Conservation (phyloP, 1,140 invertebrate genomes). For the Drosophila novamexicana region DNA sequence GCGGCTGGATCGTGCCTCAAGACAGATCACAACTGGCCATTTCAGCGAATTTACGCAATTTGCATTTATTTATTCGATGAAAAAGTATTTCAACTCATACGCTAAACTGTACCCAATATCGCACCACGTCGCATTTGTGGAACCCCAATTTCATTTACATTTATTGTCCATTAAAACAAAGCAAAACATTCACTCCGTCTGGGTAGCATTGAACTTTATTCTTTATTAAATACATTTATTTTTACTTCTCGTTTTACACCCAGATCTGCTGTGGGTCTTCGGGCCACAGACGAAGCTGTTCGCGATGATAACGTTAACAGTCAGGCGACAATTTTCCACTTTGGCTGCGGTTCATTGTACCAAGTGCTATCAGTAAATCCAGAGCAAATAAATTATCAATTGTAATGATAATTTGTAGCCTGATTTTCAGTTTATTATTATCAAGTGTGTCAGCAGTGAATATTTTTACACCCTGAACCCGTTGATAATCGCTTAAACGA, state of each 20-base stretch:
- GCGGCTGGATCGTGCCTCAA: neutral
- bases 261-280: conserved; percentile 44
- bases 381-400: neutral
- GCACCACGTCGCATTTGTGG: neutral
- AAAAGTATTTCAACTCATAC: conserved; percentile 46
- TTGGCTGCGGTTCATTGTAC: conserved; percentile 6
- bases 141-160: conserved; percentile 44
- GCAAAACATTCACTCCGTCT: conserved; percentile 7
- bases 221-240: neutral
- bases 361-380: neutral
- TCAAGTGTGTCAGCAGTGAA: conserved; percentile 1
- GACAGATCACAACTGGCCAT: conserved; percentile 29
- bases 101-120: conserved; percentile 24
- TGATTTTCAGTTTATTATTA: neutral
- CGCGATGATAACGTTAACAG: conserved; percentile 6
- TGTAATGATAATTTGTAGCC: neutral
- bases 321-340: neutral
- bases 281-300: neutral
- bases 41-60: conserved; percentile 68
- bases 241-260: neutral
- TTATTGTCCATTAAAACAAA: conserved; percentile 43
- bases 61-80: conserved; percentile 41
- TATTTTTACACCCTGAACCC: neutral
- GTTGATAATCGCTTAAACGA: too few relatives aligned
- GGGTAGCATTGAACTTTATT: conserved; percentile 17